Conservation (phyloP, 2,797 vertebrate species). For the Simalia tracyae region DNA sequence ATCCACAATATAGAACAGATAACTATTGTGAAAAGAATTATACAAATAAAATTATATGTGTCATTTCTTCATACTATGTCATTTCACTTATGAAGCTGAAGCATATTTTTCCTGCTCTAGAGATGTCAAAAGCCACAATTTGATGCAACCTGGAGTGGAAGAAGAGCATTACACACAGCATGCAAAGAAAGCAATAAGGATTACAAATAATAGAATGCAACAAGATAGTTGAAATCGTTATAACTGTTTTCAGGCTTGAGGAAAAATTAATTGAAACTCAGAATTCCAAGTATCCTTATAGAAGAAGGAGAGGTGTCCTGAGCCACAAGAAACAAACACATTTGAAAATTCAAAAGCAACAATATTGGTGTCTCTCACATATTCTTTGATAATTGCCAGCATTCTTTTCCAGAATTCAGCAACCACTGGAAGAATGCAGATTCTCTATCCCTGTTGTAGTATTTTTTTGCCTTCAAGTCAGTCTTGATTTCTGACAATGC, state of each 20-base stretch:
- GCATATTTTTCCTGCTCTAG: neutral
- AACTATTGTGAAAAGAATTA: neutral
- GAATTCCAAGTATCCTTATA: conserved; percentile 9
- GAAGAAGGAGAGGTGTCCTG: conserved; percentile 8
- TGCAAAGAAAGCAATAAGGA: conserved; percentile 10
- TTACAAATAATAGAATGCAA: conserved; percentile 35
- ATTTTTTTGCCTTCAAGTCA: too few relatives aligned
- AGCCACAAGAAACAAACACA: neutral
- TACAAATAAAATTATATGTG: conserved; percentile 19
- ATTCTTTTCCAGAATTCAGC: too few relatives aligned
- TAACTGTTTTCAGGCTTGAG: conserved; percentile 26
- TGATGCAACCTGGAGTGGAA: conserved; percentile 8
- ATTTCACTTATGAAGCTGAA: neutral
- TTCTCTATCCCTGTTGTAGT: too few relatives aligned
- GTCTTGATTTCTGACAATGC: too few relatives aligned
- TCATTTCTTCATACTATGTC: fast-evolving
- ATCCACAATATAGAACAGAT: neutral
- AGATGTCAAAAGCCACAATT: conserved; percentile 15
- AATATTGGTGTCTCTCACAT: neutral
- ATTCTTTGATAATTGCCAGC: too few relatives aligned
- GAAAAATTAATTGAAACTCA: conserved; percentile 16
- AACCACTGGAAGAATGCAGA: too few relatives aligned
- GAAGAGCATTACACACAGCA: conserved; percentile 10
- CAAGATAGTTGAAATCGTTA: conserved; percentile 35
- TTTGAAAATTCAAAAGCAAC: conserved; percentile 21